phyloP scores from a whole-genome alignment of 2,888 invertebrate genomes.

The Diadegma fenestrale region DNA sequence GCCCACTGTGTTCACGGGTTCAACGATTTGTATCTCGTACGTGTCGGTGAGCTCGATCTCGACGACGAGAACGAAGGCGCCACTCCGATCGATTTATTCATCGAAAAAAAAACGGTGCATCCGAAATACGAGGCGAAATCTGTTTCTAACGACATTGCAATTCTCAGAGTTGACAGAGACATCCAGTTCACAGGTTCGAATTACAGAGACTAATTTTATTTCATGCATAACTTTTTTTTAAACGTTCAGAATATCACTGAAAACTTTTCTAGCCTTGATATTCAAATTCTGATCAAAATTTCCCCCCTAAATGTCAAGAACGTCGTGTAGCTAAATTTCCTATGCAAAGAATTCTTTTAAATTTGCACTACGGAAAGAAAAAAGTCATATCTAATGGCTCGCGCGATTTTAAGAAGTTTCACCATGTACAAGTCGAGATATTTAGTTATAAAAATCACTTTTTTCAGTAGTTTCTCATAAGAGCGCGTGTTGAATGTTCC shows the following conservation, averaged over 20 bases:
- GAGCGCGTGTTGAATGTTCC: too few relatives aligned
- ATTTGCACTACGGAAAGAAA: too few relatives aligned
- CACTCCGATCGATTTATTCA: constrained; percentile 87
- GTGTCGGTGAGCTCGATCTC: constrained; percentile 93
- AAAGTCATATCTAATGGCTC: too few relatives aligned
- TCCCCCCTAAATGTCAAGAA: too few relatives aligned
- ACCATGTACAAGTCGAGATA: too few relatives aligned
- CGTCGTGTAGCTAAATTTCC: too few relatives aligned
- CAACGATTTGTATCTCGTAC: constrained; percentile 88
- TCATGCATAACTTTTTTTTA: neutral
- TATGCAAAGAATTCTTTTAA: too few relatives aligned
- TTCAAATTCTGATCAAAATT: neutral
- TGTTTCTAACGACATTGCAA: constrained; percentile 92
- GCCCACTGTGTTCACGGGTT: constrained; percentile 90
- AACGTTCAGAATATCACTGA: neutral
- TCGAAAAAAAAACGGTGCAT: constrained; percentile 88
- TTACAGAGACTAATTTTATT: neutral
- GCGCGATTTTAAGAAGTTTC: too few relatives aligned
- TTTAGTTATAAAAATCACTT: too few relatives aligned
- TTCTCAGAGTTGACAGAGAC: constrained; percentile 88
- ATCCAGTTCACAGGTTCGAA: constrained; percentile 87
- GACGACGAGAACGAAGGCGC: constrained; percentile 89
- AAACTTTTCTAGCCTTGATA: neutral
- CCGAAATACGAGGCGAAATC: constrained; percentile 88
- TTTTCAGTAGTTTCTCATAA: too few relatives aligned